These are phyloP conservation scores for Corythaixoides concolor DNA, from an alignment of 2,113 vertebrate species.

Conservation along the genomic window DNA sequence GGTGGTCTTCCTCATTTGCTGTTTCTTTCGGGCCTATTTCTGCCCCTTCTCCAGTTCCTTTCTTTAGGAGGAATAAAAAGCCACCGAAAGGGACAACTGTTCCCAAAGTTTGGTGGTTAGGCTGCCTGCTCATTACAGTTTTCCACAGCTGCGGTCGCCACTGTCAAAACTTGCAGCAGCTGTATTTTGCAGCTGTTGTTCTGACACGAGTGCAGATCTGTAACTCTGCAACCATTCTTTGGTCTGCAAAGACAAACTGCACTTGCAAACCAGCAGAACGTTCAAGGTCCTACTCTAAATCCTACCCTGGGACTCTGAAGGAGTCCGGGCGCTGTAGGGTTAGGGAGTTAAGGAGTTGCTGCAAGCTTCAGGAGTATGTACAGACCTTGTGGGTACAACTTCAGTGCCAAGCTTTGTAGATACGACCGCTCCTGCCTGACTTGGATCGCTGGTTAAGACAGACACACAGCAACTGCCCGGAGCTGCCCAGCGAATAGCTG, in stretches of 20 bases:
- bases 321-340: fast-evolving
- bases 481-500: not conserved
- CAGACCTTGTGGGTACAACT: not conserved
- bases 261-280: not conserved
- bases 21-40: not conserved
- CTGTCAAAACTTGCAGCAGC: not conserved
- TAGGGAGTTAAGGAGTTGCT: not conserved
- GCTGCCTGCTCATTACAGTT: not conserved
- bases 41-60: not conserved
- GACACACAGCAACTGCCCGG: not conserved
- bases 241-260: not conserved
- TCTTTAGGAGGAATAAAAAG: not conserved
- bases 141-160: not conserved
- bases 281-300: not conserved
- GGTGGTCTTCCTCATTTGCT: not conserved
- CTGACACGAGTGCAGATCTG: not conserved
- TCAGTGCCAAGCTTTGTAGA: not conserved
- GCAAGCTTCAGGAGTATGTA: not conserved
- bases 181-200: not conserved
- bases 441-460: not conserved
- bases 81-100: not conserved
- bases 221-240: not conserved
- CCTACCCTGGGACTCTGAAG: not conserved
- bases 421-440: not conserved
- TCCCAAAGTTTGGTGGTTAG: not conserved